Evolutionary conservation across 2,888 invertebrate genomes (phyloP), one percentile per base, ranked within the genome.

Genomic region (Stratiomys singularior): DNA sequence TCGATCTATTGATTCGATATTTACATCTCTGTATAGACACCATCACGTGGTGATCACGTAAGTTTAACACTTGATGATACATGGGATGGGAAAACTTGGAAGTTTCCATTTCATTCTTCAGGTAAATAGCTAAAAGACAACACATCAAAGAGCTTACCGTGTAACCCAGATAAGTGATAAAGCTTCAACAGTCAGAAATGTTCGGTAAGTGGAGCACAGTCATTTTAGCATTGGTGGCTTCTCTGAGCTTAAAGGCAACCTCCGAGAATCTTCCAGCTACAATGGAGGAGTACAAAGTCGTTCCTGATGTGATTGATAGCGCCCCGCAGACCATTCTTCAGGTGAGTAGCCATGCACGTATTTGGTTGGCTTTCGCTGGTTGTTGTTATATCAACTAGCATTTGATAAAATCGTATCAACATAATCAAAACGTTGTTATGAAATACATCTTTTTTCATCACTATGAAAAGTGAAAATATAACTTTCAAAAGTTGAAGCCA

Each of bases 201-300:
- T 11, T 30, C 15, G 28, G 28, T 0, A 64, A 28, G 7, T 11
- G 7, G 2, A 18, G 5, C n/a, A 30, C n/a, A 1, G 47, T 69
- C 15, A 11, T 47, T 11, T 30, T 69, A 3, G 69, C 47, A n/a
- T 25, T 25, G 15, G 47, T 69, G 2, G 47, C 27, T 28, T 15
- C 1, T 11, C 1, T n/a, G 4, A 69, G 13, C 11, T 18, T 1
- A 3, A 21, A 25, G 23, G 46, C 2, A 30, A n/a, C 69, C 13
- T 25, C 47, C 25, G 46, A 23, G 21, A 47, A 46, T 13, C 28
- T 69, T 23, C 23, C n/a, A 15, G n/a, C 25, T 23, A 77, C 47
- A 4, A 84, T 84, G 84, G 84, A 85, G 27, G 82, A 85, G 30
- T 88, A 94, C 82, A 89, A 88, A 69, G 90, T 81, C 37, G 79